These are phyloP conservation scores for Vanessa cardui DNA, from an alignment of 2,888 invertebrate genomes.

Conservation along the genomic window DNA sequence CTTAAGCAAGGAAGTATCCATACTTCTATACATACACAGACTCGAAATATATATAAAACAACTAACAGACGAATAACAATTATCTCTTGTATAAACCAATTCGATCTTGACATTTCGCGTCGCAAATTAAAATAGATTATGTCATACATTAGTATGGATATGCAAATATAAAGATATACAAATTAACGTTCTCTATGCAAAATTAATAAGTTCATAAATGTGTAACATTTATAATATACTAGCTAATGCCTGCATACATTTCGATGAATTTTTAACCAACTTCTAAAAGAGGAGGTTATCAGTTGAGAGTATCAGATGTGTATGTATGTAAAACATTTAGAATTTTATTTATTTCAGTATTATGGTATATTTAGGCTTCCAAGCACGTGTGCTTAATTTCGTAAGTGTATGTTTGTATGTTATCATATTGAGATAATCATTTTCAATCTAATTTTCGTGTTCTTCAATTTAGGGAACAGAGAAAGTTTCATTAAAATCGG, in stretches of 20 bases:
- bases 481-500: too few relatives aligned
- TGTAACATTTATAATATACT: neutral
- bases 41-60: neutral
- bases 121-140: constrained; percentile 26
- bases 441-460: too few relatives aligned
- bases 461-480: too few relatives aligned
- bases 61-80: neutral
- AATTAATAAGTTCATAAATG: neutral
- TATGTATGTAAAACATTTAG: too few relatives aligned
- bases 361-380: too few relatives aligned
- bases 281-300: too few relatives aligned
- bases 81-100: constrained; percentile 19
- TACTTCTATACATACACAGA: neutral
- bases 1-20: neutral
- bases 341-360: too few relatives aligned
- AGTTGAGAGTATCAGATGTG: too few relatives aligned
- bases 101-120: constrained; percentile 34
- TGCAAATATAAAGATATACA: neutral
- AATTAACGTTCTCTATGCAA: neutral
- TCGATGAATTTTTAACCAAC: neutral
- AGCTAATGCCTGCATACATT: too few relatives aligned
- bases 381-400: too few relatives aligned
- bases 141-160: constrained; percentile 21
- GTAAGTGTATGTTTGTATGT: too few relatives aligned
- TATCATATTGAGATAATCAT: too few relatives aligned